phyloP scores from a whole-genome alignment of 2,113 vertebrate genomes.

The Loxodonta africana region DNA sequence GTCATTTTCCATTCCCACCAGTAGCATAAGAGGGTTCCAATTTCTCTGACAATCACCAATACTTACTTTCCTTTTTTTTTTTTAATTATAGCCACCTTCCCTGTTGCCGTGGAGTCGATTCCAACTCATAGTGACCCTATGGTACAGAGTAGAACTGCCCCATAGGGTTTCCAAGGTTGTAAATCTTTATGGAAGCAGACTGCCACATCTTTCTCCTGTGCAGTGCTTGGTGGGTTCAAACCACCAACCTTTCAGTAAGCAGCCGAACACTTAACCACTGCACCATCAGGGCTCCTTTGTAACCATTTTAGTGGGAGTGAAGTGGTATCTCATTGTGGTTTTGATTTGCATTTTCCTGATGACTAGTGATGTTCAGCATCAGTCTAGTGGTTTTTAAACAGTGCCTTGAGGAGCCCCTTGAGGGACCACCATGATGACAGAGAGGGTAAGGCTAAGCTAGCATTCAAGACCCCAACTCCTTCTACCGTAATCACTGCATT shows the following conservation, averaged over 20 bases:
- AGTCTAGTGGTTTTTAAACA: conserved; percentile 9
- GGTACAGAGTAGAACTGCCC: too few relatives aligned
- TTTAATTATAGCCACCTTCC: not conserved
- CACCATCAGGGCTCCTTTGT: too few relatives aligned
- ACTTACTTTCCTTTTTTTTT: not conserved
- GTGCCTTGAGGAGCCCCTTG: not conserved
- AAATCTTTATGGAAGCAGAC: too few relatives aligned
- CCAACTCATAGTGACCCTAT: too few relatives aligned
- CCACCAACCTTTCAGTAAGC: too few relatives aligned
- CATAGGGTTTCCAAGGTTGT: too few relatives aligned
- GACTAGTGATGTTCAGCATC: not conserved
- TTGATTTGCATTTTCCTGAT: not conserved
- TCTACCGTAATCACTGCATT: too few relatives aligned
- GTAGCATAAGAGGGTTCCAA: not conserved
- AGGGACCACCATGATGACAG: not conserved
- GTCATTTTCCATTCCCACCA: not conserved
- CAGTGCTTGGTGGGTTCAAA: too few relatives aligned
- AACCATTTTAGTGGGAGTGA: too few relatives aligned
- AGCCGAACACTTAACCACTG: too few relatives aligned
- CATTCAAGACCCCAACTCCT: not conserved
- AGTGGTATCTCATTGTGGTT: too few relatives aligned
- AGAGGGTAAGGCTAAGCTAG: not conserved
- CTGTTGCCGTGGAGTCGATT: not conserved
- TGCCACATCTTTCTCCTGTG: too few relatives aligned
- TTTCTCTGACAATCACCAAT: not conserved